Evolutionary conservation across 2,113 vertebrate genomes (phyloP), one percentile per base, ranked within the genome.

Genomic region (Megaceryle torquata): DNA sequence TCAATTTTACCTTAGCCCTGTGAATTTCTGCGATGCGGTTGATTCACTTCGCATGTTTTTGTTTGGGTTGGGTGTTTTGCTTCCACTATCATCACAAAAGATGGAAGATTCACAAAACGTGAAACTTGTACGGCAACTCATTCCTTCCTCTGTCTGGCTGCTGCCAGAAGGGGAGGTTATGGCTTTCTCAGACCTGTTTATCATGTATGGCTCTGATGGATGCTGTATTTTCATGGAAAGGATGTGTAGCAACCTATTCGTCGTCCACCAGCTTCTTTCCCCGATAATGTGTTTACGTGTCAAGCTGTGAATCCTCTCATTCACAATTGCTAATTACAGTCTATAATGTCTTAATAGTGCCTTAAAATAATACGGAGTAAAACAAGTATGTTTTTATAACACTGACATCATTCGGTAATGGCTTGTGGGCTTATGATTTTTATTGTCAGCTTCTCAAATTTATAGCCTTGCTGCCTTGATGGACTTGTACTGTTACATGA

Each of bases 351-450:
- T 89, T 15, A 41, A 46, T 6, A 17, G 72, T 10, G 28, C 86
- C 91, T 84, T 54, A 54, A 91, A 88, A 95, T 91, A 86, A 92
- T 28, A 8, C 2, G 0, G 74, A 84, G 69, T 90, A 43, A 78
- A 95, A 5, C 33, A 57, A 72, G 70, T 51, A 5, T 86, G 63
- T 22, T 94, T 88, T 72, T 90, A 14, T 64, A 64, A 4, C 12
- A 4, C 68, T 94, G 88, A 92, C 81, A 71, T 96, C 80, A 89
- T 13, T 84, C 61, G 3, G 43, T 72, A 72, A 79, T 39, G 86
- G 80, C 31, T 50, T 85, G 53, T 63, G 92, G 86, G n/a, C 57
- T 93, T 53, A 17, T 51, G 77, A 48, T 79, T 84, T 37, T 88
- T 78, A 31, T 59, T 60, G 37, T n/a, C 67, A 22, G 75, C 41